Percentiles rank a stretch among this genome's conserved stretches.
Evolutionary conservation across 2,113 vertebrate species (phyloP).

Genomic region (Danio rerio): DNA sequence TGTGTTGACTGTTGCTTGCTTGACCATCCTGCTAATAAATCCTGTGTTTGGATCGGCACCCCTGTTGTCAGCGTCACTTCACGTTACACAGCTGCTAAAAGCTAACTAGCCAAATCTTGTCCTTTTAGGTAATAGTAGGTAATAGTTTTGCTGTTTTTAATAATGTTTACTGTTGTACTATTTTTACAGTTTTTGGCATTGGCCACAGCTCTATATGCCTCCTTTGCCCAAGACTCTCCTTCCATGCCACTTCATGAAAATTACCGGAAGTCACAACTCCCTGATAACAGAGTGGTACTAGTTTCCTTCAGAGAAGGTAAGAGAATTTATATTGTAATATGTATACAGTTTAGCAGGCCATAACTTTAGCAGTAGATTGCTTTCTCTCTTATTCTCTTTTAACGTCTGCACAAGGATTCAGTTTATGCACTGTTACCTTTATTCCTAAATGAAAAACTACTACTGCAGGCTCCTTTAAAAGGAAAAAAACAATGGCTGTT

Average conservation of each 20-base stretch:
- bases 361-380: background rate
- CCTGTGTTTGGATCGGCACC: too few species aligned
- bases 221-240: slow-evolving; percentile 74
- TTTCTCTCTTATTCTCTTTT: slow-evolving; percentile 28
- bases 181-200: slow-evolving; percentile 79
- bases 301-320: slow-evolving; percentile 89
- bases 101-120: background rate
- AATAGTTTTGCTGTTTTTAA: background rate
- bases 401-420: slow-evolving; percentile 49
- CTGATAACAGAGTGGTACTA: slow-evolving; percentile 82
- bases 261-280: slow-evolving; percentile 82
- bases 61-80: too few species aligned
- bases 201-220: slow-evolving; percentile 84
- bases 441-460: slow-evolving; percentile 49
- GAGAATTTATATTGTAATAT: slow-evolving; percentile 33
- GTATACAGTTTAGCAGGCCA: slow-evolving; percentile 24
- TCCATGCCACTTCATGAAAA: slow-evolving; percentile 82
- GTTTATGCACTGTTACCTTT: slow-evolving; percentile 34
- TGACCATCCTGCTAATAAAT: too few species aligned
- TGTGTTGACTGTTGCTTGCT: too few species aligned
- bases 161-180: slow-evolving; percentile 47
- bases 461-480: slow-evolving; percentile 33
- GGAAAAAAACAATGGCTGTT: slow-evolving; percentile 26
- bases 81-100: background rate
- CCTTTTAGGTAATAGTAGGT: background rate